A percentile compares a stretch with the other conserved stretches of the same genome.
Conservation (phyloP, 1,140 invertebrate species). For the Sitophilus oryzae region DNA sequence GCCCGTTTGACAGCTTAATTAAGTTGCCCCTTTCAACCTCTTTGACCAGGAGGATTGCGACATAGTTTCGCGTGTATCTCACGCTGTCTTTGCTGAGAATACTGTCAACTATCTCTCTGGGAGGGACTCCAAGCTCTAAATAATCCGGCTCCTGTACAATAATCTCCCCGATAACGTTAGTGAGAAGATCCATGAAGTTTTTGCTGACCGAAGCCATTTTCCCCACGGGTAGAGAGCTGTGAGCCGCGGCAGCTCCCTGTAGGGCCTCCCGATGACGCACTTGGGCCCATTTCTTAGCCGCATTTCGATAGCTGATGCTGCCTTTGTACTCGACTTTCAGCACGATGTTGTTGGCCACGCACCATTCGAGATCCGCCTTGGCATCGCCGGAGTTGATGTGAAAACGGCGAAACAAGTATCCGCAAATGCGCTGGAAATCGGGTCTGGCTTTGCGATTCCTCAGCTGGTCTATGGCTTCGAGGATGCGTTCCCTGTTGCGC, state of each 20-base stretch:
- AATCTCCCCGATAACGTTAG: constrained; percentile 60
- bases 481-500: constrained; percentile 64
- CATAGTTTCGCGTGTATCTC: constrained; percentile 57
- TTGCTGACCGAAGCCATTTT: constrained; percentile 28
- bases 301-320: constrained; percentile 76
- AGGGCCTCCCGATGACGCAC: constrained; percentile 48
- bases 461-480: constrained; percentile 79
- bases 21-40: constrained; percentile 61
- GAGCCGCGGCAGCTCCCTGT: constrained; percentile 39
- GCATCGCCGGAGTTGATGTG: constrained; percentile 66
- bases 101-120: constrained; percentile 56
- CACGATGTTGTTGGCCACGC: constrained; percentile 69
- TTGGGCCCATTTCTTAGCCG: constrained; percentile 59
- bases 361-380: constrained; percentile 64
- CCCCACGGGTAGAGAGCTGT: constrained; percentile 41
- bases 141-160: constrained; percentile 65
- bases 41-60: constrained; percentile 59
- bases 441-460: constrained; percentile 75
- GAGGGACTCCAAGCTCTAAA: constrained; percentile 62
- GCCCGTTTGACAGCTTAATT: constrained; percentile 59
- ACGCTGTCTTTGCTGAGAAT: constrained; percentile 57
- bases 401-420: constrained; percentile 68
- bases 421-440: constrained; percentile 74
- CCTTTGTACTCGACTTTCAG: constrained; percentile 84
- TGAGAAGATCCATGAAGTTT: constrained; percentile 50